These are phyloP conservation scores for Lysandra bellargus DNA, from an alignment of 2,888 invertebrate species.

Conservation along the genomic window DNA sequence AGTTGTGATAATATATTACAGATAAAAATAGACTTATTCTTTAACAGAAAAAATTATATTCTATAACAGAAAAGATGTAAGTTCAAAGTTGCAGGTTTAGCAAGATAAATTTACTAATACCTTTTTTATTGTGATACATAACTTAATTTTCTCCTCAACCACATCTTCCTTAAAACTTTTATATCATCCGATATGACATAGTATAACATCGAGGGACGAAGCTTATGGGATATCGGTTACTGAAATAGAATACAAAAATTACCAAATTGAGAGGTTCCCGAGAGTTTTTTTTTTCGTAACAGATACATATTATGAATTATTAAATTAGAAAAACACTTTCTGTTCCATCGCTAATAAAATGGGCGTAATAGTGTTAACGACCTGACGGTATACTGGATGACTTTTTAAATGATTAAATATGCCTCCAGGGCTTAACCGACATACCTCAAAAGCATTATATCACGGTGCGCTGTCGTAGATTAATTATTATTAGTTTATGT, in stretches of 20 bases:
- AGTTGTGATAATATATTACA: too few species aligned
- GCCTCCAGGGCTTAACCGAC: constrained; percentile 3
- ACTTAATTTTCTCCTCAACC: not conserved
- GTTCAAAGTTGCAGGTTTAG: too few species aligned
- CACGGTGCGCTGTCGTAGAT: constrained; percentile 9
- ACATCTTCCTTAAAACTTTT: not conserved
- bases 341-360: not conserved
- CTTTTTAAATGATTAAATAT: constrained; percentile 16
- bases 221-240: not conserved
- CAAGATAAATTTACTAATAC: too few species aligned
- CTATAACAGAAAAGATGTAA: too few species aligned
- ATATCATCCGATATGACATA: not conserved
- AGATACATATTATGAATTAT: not conserved
- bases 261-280: not conserved
- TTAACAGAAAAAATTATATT: too few species aligned
- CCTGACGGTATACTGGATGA: not conserved
- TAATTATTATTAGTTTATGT: constrained; percentile 20
- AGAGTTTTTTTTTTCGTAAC: not conserved
- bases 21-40: too few species aligned
- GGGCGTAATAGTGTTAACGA: constrained; percentile 5
- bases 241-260: not conserved
- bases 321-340: constrained; percentile 2
- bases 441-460: constrained; percentile 10
- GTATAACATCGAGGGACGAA: not conserved
- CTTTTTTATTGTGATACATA: not conserved